These are phyloP conservation scores for Darwinula stevensoni DNA, from an alignment of 2,888 invertebrate genomes.

Conservation along the genomic window DNA sequence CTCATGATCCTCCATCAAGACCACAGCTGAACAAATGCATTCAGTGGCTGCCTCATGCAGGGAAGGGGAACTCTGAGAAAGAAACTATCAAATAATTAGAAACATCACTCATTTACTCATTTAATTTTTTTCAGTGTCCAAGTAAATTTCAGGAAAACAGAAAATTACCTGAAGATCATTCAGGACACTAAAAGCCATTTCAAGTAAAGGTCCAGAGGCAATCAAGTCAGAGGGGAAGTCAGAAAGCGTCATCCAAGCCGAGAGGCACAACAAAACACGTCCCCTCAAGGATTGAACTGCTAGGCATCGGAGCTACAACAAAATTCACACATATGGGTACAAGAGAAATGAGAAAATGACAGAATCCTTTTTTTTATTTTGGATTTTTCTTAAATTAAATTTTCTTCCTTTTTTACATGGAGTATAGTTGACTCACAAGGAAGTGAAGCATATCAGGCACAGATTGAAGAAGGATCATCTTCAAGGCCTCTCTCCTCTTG, in stretches of 20 bases:
- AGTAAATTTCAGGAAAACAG: not conserved
- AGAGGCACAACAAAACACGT: slow-evolving; percentile 53
- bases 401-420: slow-evolving; percentile 21
- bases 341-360: no score
- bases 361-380: no score
- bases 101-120: not conserved
- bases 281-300: slow-evolving; percentile 13
- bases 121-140: no score
- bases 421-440: slow-evolving; percentile 46
- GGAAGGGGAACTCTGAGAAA: slow-evolving; percentile 13
- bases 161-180: slow-evolving; percentile 18
- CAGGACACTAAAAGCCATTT: slow-evolving; percentile 28
- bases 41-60: slow-evolving; percentile 74
- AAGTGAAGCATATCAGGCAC: no score
- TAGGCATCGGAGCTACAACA: no score
- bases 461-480: no score
- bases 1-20: slow-evolving; percentile 24
- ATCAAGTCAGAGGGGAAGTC: slow-evolving; percentile 44
- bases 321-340: no score
- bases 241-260: slow-evolving; percentile 64
- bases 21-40: slow-evolving; percentile 55
- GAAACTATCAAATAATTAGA: not conserved
- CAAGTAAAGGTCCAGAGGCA: slow-evolving; percentile 36
- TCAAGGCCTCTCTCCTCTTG: no score
- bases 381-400: not conserved